Base-by-base conservation (phyloP, 2,797 vertebrate species). In the Prunella strophiata region DNA sequence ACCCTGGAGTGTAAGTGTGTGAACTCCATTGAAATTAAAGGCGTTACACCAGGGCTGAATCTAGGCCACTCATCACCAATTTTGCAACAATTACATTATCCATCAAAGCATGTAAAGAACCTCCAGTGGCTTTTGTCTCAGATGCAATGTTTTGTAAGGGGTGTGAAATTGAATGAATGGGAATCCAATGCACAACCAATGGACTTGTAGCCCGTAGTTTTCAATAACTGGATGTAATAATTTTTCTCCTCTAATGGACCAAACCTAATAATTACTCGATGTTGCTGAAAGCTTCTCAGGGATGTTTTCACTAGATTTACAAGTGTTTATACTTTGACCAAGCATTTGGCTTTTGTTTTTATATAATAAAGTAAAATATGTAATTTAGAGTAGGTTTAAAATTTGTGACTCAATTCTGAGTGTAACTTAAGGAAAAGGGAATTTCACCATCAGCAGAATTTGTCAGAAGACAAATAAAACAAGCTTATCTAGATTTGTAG, bases 271-370 rank as follows among this genome's bases (percentile, higher is more conserved):
- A 36, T 83, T 77, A 58, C 13, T 73, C 40, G 66, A 19, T 23
- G 17, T 91, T 81, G 80, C 80, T 89, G 73, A 61, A 93, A 93
- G 66, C 61, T 91, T 93, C 95, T 97, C 92, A 95, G 93, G 90
- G 93, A 94, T 93, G 21, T 89, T 89, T 96, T 96, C 80, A 88
- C 57, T 72, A 83, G 42, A 8, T 92, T 87, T 92, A 1, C 91
- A 89, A 80, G 22, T 68, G 29, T 91, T 93, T 81, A 36, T 95
- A 94, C 34, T 88, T 93, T 48, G 74, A 91, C 80, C 77, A 94
- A 91, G 57, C 63, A 74, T 88, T 85, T 50, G 34, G 34, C 15
- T 27, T 89, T 89, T 88, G n/a, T 91, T 90, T 82, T 88, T 38
- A 65, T 91, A 61, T 7, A 61, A 74, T 78, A 43, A 90, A 93